A percentile compares a stretch with the other conserved stretches of the same genome.
These are phyloP conservation scores for Lagocephalus sceleratus DNA, from an alignment of 2,797 vertebrate species.

Conservation along the genomic window DNA sequence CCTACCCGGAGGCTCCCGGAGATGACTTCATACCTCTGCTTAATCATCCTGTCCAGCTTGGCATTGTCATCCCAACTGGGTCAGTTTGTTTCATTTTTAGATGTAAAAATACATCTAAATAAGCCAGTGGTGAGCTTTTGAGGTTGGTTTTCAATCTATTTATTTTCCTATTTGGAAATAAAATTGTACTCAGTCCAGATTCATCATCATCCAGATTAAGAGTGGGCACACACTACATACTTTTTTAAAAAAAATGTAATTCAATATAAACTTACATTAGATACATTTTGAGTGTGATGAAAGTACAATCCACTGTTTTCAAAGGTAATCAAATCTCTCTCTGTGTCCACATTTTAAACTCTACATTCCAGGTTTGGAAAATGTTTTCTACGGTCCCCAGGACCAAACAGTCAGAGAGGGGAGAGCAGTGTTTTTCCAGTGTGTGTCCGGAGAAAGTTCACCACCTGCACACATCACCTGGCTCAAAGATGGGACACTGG, in stretches of 20 bases:
- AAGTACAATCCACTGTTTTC: no score
- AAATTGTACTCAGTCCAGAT: background rate
- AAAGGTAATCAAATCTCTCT: no score
- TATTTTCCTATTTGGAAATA: background rate
- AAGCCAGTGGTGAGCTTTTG: no score
- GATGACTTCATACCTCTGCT: constrained; percentile 60
- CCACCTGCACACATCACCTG: constrained; percentile 72
- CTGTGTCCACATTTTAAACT: background rate
- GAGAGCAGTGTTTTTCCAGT: constrained; percentile 71
- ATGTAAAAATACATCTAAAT: background rate
- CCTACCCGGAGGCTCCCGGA: constrained; percentile 46
- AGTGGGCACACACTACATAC: no score
- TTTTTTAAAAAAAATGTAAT: no score
- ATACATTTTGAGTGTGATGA: no score
- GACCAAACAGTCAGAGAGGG: constrained; percentile 69
- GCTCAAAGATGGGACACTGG: constrained; percentile 68
- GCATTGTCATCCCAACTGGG: constrained; percentile 55
- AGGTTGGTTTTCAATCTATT: background rate
- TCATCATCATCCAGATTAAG: background rate
- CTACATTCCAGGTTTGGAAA: constrained; percentile 68
- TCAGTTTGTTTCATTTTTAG: constrained; percentile 35
- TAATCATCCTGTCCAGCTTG: constrained; percentile 62
- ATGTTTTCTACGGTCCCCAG: constrained; percentile 75
- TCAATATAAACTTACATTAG: no score
- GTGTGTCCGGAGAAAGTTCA: constrained; percentile 78